Evolutionary conservation across 2,113 vertebrate genomes (phyloP).

Genomic region (Eonycteris spelaea): DNA sequence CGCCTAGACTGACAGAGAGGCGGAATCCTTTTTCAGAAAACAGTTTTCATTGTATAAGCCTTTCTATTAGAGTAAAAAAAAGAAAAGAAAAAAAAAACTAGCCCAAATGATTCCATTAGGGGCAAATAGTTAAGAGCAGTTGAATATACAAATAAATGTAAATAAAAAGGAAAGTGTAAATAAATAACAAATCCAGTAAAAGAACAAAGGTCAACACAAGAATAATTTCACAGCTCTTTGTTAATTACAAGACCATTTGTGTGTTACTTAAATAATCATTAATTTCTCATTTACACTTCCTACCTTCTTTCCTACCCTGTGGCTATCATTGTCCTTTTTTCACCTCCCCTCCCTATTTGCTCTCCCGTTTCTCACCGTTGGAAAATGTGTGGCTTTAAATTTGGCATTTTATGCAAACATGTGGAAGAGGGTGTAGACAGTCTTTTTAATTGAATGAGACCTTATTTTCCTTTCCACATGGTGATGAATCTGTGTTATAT

Average conservation of each 20-base stretch:
- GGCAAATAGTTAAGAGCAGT: conserved; percentile 20
- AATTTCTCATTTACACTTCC: conserved; percentile 89
- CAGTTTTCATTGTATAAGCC: neutral
- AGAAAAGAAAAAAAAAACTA: neutral
- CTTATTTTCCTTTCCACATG: neutral
- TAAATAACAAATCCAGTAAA: conserved; percentile 84
- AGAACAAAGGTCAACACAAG: conserved; percentile 87
- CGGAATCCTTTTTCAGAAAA: conserved; percentile 21
- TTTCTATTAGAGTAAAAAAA: neutral
- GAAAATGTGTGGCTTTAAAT: conserved; percentile 81
- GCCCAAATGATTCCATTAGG: neutral
- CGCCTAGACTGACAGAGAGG: neutral
- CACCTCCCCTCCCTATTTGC: conserved; percentile 84
- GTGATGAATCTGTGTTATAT: neutral
- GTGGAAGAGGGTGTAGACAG: conserved; percentile 53
- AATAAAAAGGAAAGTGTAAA: conserved; percentile 85
- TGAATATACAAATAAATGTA: conserved; percentile 81
- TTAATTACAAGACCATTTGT: conserved; percentile 90
- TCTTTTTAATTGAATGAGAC: conserved; percentile 46
- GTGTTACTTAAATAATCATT: conserved; percentile 91
- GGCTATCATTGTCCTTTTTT: conserved; percentile 87
- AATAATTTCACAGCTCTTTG: conserved; percentile 89
- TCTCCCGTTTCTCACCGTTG: conserved; percentile 80
- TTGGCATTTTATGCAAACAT: conserved; percentile 74
- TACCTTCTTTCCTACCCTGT: conserved; percentile 85